Conservation (phyloP, 1,140 invertebrate genomes). For the Ooceraea biroi region DNA sequence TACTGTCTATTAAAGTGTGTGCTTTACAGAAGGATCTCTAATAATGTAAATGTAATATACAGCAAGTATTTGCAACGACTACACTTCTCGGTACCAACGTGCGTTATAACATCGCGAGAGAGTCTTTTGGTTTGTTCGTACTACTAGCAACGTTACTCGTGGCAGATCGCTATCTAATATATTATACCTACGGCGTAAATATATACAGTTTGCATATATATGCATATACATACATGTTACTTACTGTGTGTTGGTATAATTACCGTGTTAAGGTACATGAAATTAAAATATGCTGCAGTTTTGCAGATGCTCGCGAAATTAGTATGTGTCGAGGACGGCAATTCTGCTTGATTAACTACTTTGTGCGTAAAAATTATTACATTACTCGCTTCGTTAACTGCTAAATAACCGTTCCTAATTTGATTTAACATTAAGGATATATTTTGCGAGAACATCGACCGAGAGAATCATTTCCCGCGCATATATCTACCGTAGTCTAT, state of each 20-base stretch:
- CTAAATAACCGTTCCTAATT: slow-evolving; percentile 11
- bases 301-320: slow-evolving; percentile 30
- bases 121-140: slow-evolving; percentile 45
- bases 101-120: slow-evolving; percentile 10
- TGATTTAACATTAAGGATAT: slow-evolving; percentile 10
- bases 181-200: slow-evolving; percentile 2
- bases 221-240: slow-evolving; percentile 18
- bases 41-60: neutral
- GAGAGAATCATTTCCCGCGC: neutral
- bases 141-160: slow-evolving; percentile 42
- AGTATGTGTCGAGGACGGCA: neutral
- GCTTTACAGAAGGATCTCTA: slow-evolving; percentile 11
- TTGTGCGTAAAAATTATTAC: neutral
- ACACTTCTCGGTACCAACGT: slow-evolving; percentile 8
- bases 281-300: slow-evolving; percentile 15
- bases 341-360: slow-evolving; percentile 8
- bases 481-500: neutral
- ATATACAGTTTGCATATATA: slow-evolving; percentile 41
- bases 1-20: neutral
- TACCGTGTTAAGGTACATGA: slow-evolving; percentile 14
- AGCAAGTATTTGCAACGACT: slow-evolving; percentile 7
- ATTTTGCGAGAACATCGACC: neutral
- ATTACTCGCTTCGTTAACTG: slow-evolving; percentile 8
- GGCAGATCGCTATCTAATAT: slow-evolving; percentile 29
- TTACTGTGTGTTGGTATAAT: slow-evolving; percentile 21